Evolutionary conservation across 2,113 vertebrate genomes (phyloP).

Genomic region (Arizona elegans): DNA sequence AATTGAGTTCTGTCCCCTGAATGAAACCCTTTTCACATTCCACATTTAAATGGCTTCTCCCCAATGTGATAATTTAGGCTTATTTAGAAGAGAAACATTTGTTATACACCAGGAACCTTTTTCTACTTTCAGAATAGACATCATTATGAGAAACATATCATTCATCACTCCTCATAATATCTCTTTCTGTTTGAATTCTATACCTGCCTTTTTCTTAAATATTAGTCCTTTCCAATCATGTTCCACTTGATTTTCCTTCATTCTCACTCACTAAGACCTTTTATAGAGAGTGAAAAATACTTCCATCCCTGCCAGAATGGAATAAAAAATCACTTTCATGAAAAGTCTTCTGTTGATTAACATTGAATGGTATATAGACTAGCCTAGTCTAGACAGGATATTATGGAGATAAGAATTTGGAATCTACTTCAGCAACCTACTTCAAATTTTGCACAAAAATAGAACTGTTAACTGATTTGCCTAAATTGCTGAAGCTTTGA

Average conservation of each 20-base stretch:
- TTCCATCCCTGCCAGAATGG: neutral
- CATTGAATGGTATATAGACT: neutral
- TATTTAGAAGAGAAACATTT: neutral
- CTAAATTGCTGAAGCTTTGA: neutral
- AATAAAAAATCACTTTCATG: neutral
- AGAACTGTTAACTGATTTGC: neutral
- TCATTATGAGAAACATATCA: neutral
- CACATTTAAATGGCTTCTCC: neutral
- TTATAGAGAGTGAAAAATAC: neutral
- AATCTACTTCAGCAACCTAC: neutral
- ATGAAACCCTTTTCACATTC: neutral
- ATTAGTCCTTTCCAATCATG: neutral
- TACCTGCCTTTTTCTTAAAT: neutral
- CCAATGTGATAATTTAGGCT: neutral
- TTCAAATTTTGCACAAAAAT: neutral
- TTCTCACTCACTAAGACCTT: neutral
- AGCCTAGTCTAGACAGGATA: neutral
- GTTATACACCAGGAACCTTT: neutral
- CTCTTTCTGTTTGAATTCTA: neutral
- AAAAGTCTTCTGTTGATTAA: neutral
- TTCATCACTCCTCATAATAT: neutral
- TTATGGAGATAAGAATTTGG: neutral
- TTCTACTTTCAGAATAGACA: neutral
- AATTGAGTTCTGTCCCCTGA: neutral
- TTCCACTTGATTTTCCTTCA: neutral